phyloP scores from a whole-genome alignment of 1,140 invertebrate species.

The Stegodyphus mimosarum region DNA sequence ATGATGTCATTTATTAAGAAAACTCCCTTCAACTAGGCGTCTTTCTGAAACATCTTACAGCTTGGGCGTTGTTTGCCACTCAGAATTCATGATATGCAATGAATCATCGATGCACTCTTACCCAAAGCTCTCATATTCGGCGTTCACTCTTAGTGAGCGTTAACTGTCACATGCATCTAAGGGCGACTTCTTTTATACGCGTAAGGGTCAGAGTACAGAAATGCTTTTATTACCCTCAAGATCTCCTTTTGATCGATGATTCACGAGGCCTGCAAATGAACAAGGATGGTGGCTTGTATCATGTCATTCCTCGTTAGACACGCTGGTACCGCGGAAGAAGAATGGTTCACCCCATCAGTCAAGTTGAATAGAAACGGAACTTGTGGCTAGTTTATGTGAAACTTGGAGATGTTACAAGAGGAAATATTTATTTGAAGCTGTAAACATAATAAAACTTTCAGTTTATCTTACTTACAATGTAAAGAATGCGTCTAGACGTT shows the following conservation, averaged over 20 bases:
- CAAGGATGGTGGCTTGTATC: constrained; percentile 15
- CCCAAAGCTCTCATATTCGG: background rate
- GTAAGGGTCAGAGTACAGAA: background rate
- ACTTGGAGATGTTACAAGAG: background rate
- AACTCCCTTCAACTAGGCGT: no score
- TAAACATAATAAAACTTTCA: no score
- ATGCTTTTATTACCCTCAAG: constrained; percentile 5
- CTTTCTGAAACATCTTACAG: background rate
- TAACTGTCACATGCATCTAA: background rate
- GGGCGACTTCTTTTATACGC: background rate
- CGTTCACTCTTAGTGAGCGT: background rate
- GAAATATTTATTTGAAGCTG: no score
- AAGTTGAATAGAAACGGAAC: background rate
- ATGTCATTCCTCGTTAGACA: constrained; percentile 23
- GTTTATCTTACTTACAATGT: no score
- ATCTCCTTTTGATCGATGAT: constrained; percentile 9
- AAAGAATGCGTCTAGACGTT: no score
- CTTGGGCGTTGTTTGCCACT: background rate
- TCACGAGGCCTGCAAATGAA: constrained; percentile 1
- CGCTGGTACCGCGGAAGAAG: background rate
- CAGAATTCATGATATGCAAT: background rate
- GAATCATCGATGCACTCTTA: background rate
- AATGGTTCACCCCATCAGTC: background rate
- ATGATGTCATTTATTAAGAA: no score
- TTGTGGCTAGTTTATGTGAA: background rate